Percentiles rank a stretch among this genome's conserved stretches.
Conservation (phyloP, 1,140 invertebrate genomes). For the Bicyclus anynana region DNA sequence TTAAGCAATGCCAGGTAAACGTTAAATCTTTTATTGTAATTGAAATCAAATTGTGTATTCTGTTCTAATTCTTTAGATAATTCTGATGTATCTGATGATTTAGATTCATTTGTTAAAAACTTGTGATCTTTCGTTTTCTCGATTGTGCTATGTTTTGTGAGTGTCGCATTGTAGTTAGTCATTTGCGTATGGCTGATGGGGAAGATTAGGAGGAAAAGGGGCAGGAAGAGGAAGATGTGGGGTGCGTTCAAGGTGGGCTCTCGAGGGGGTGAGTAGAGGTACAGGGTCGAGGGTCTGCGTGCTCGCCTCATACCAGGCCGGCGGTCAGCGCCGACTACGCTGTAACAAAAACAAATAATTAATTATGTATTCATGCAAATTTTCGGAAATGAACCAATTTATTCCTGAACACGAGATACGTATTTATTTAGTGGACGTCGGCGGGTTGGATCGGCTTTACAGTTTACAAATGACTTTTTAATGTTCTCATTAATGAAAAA, state of each 20-base stretch:
- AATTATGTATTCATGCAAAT: constrained; percentile 16
- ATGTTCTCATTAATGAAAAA: not conserved
- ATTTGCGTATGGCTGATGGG: constrained; percentile 50
- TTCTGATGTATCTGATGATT: not conserved
- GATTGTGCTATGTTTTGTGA: not conserved
- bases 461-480: not conserved
- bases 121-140: not conserved
- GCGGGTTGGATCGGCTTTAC: not conserved
- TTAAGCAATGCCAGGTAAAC: constrained; percentile 46
- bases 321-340: constrained; percentile 54
- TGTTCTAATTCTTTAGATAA: not conserved
- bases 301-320: constrained; percentile 64
- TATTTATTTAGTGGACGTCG: not conserved
- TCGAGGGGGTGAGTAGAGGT: constrained; percentile 49
- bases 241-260: constrained; percentile 41
- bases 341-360: constrained; percentile 41
- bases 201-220: constrained; percentile 36
- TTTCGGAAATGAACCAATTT: not conserved
- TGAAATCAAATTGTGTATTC: constrained; percentile 11
- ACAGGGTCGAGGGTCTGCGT: constrained; percentile 34
- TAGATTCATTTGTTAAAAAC: not conserved
- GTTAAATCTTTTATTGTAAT: constrained; percentile 26
- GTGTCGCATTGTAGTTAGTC: constrained; percentile 20
- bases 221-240: constrained; percentile 33
- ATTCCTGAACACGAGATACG: not conserved